Evolutionary conservation across 2,888 invertebrate species (phyloP).

Genomic region (Phlogophora meticulosa): DNA sequence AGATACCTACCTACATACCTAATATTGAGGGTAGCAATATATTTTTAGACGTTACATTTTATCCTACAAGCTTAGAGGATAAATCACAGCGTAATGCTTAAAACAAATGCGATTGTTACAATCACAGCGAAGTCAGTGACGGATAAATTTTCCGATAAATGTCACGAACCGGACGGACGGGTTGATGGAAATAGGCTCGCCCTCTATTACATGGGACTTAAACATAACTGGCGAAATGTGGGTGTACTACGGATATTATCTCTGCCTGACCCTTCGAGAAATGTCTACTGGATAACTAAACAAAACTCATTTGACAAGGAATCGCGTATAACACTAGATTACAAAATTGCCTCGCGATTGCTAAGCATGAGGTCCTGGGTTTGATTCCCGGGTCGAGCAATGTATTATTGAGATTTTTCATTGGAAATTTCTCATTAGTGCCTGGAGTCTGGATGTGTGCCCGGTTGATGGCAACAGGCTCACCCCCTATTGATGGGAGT

Average conservation of each 20-base stretch:
- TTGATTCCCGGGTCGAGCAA: too few relatives aligned
- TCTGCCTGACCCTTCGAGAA: neutral
- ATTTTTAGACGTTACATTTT: slow-evolving; percentile 8
- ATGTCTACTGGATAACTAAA: neutral
- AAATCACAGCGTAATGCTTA: neutral
- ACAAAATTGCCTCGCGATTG: too few relatives aligned
- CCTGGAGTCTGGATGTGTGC: too few relatives aligned
- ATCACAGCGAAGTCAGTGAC: neutral
- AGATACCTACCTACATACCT: neutral
- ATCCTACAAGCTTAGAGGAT: neutral
- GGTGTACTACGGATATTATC: too few relatives aligned
- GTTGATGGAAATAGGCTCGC: too few relatives aligned
- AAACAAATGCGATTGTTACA: neutral
- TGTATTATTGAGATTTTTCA: too few relatives aligned
- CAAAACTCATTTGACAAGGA: neutral
- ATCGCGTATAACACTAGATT: neutral
- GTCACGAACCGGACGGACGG: neutral
- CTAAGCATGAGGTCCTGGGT: too few relatives aligned
- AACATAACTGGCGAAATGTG: too few relatives aligned
- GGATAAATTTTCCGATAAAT: neutral
- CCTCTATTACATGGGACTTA: too few relatives aligned
- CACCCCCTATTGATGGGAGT: too few relatives aligned
- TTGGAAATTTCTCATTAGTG: too few relatives aligned
- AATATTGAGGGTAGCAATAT: neutral
- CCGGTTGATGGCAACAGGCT: too few relatives aligned